Base-by-base conservation (phyloP, 2,113 vertebrate genomes). In the Scartelaos histophorus region DNA sequence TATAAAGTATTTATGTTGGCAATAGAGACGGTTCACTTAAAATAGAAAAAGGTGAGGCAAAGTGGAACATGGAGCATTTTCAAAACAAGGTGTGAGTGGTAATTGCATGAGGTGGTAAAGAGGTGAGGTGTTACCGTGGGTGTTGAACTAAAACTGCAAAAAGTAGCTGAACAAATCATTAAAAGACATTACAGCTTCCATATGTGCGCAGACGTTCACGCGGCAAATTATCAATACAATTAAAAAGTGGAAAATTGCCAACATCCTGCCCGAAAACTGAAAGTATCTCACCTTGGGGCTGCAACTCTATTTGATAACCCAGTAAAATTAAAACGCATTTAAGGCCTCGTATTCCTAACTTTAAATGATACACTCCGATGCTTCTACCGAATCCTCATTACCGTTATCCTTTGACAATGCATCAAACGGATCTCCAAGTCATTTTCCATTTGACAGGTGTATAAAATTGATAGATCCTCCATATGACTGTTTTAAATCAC, bases 381-480 rank as follows among this genome's bases (percentile, higher is more conserved):
- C 25, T 34, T 56, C 57, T 62, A 3, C 49, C 16, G 70, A 81
- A 64, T 58, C 45, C 38, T 68, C 76, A 77, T 76, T 68, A 80
- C 45, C 34, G 45, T 72, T 24, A 45, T 19, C 65, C 70, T 58
- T 47, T 58, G 22, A 67, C 64, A 79, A 67, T 21, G 62, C 49
- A 60, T 66, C 56, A 38, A 69, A 76, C n/a, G 56, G 38, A 66
- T 64, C 56, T 43, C 70, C 70, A 67, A 54, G 53, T 65, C 51
- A 22, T 64, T 74, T 70, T 21, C 35, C 47, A 45, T 69, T 22
- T 38, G 67, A 80, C 46, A 56, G 65, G 67, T 71, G 72, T 38
- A 47, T 84, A 74, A 6, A 81, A 73, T 75, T 81, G 77, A 82
- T 70, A 74, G 72, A 83, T 74, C 78, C 53, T 73, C 49, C 69